These are phyloP conservation scores for Sphaerophoria rueppellii DNA, from an alignment of 2,888 invertebrate genomes.

Conservation along the genomic window DNA sequence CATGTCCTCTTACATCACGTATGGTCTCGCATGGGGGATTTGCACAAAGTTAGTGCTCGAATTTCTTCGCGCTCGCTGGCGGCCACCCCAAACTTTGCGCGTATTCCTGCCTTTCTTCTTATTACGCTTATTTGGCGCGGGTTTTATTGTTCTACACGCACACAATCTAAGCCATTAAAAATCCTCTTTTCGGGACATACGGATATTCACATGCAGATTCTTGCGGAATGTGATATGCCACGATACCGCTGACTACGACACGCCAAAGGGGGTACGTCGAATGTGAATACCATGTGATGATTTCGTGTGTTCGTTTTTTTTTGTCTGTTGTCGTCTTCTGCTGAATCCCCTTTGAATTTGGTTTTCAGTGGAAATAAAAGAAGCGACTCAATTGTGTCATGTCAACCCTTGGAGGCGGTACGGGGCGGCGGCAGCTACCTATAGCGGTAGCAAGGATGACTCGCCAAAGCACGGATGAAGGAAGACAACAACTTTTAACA, in stretches of 20 bases:
- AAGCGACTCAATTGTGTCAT: slow-evolving; percentile 70
- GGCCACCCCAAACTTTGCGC: not conserved
- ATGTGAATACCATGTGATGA: slow-evolving; percentile 51
- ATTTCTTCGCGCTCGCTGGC: slow-evolving; percentile 61
- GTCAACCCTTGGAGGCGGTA: slow-evolving; percentile 60
- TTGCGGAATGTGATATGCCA: slow-evolving; percentile 65
- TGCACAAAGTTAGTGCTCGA: slow-evolving; percentile 59
- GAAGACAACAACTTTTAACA: slow-evolving; percentile 22
- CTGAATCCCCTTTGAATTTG: slow-evolving; percentile 63
- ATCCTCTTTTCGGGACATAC: slow-evolving; percentile 44
- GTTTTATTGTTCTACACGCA: slow-evolving; percentile 73
- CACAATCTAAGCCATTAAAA: slow-evolving; percentile 16
- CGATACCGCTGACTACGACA: slow-evolving; percentile 3
- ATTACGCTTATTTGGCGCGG: slow-evolving; percentile 78
- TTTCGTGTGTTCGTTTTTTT: slow-evolving; percentile 14
- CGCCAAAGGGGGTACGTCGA: slow-evolving; percentile 44
- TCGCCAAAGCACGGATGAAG: slow-evolving; percentile 22
- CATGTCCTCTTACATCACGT: slow-evolving; percentile 70
- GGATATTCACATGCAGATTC: slow-evolving; percentile 65
- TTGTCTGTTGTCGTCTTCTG: slow-evolving; percentile 48
- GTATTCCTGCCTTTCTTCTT: slow-evolving; percentile 78
- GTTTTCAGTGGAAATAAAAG: slow-evolving; percentile 30
- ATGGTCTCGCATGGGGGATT: slow-evolving; percentile 69
- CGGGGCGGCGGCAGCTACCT: not conserved
- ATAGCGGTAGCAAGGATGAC: slow-evolving; percentile 36